A percentile compares a stretch with the other conserved stretches of the same genome.
Conservation (phyloP, 1,140 invertebrate species). For the Calliopsis andreniformis region DNA sequence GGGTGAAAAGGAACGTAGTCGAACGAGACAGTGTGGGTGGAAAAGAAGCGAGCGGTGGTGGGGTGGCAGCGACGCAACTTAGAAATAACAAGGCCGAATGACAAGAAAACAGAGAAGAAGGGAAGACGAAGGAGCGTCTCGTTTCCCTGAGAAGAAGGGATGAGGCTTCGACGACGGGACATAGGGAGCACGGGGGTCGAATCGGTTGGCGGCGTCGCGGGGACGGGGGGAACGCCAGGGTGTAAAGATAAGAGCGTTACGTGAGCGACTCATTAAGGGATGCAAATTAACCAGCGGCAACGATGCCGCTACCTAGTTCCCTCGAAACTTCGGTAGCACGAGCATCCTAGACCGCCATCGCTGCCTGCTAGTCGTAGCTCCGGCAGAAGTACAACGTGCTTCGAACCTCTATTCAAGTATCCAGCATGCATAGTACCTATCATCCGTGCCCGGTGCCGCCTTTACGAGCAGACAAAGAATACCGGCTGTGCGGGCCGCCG, state of each 20-base stretch:
- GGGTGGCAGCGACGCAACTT: constrained; percentile 54
- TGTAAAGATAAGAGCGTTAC: constrained; percentile 76
- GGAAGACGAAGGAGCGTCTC: constrained; percentile 50
- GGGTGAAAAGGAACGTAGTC: constrained; percentile 44
- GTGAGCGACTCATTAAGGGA: constrained; percentile 79
- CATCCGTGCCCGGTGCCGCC: constrained; percentile 9
- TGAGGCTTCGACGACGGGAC: constrained; percentile 3
- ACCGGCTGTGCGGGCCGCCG: neutral
- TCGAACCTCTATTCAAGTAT: constrained; percentile 63
- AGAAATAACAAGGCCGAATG: constrained; percentile 73
- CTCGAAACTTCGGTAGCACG: constrained; percentile 70
- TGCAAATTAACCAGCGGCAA: constrained; percentile 78
- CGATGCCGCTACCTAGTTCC: constrained; percentile 61
- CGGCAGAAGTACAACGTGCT: constrained; percentile 65
- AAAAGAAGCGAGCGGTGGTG: constrained; percentile 27
- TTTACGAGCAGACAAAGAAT: constrained; percentile 7
- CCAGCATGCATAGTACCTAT: constrained; percentile 41
- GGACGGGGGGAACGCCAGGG: constrained; percentile 35
- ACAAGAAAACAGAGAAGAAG: constrained; percentile 72
- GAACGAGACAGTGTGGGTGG: constrained; percentile 26
- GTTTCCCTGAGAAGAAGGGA: constrained; percentile 48
- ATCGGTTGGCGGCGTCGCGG: constrained; percentile 35
- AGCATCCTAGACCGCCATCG: constrained; percentile 54
- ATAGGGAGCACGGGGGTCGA: constrained; percentile 25
- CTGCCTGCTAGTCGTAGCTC: constrained; percentile 63